Evolutionary conservation across 2,888 invertebrate species (phyloP), one percentile per base, ranked within the genome.

Genomic region (Metellina segmentata): DNA sequence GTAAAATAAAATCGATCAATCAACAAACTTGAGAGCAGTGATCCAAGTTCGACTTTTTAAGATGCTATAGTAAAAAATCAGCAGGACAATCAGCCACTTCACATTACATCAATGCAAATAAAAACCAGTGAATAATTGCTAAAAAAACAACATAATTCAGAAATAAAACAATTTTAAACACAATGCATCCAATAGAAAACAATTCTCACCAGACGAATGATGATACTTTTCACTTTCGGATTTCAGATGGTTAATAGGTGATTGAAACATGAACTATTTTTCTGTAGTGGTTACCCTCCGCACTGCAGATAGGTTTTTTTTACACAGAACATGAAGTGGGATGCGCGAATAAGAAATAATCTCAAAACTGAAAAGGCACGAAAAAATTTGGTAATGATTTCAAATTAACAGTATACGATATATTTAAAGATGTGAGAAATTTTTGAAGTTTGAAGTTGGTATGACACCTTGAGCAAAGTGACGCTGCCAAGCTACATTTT

Each of bases 401-500:
- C 11, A 61, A 77, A 81, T 16, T 48, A 61, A 72, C 11, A 19
- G n/a, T 11, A 81, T 72, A 48, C 53, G 8, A 78, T 61, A 49
- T 20, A 34, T 74, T 75, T 69, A 61, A 6, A 19, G 53, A 81
- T 19, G 16, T 6, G 19, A 52, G 7, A 61, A 69, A 48, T 69
- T 88, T 81, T 81, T 81, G 72, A 51, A 48, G 61, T 81, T 81
- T 53, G 16, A 86, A 51, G 52, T 75, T 78, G 72, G 51, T 77
- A 72, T 81, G 82, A 91, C 87, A 82, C 78, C 78, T 83, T 69
- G 69, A 74, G 20, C 53, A 77, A 89, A 83, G 87, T 86, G 91
- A 91, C 91, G 91, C 91, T 91, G 87, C 91, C 91, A 91, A 91
- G 91, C 91, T 91, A 87, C 91, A 91, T 91, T 91, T 91, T 91